Evolutionary conservation across 30 jellyfish, hydroid and myxozoan genomes (phyloP).

Genomic region (Mastigias papua): DNA sequence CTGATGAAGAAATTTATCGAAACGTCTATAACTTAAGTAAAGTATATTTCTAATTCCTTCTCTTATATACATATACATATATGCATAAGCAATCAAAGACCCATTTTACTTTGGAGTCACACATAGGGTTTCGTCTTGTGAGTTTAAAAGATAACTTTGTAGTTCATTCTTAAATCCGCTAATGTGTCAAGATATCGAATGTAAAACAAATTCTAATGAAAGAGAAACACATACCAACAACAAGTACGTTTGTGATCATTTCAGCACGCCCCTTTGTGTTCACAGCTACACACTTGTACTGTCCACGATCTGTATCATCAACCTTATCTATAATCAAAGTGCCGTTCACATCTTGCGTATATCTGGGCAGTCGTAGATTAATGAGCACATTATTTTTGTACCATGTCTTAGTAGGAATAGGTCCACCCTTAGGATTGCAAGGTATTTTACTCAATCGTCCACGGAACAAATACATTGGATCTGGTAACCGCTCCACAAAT

Average conservation of each 20-base stretch:
- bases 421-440: constrained; percentile 94
- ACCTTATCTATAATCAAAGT: constrained; percentile 66
- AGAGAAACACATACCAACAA: constrained; percentile 76
- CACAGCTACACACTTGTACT: constrained; percentile 80
- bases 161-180: too few species aligned
- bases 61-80: too few species aligned
- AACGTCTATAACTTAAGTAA: too few species aligned
- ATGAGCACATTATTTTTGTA: constrained; percentile 51
- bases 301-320: constrained; percentile 77
- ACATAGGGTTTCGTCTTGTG: too few species aligned
- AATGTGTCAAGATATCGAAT: too few species aligned
- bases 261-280: constrained; percentile 71
- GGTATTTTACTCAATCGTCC: constrained; percentile 67
- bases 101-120: too few species aligned
- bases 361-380: constrained; percentile 22
- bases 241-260: constrained; percentile 62
- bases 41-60: too few species aligned
- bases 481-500: constrained; percentile 80
- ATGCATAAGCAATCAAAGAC: too few species aligned
- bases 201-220: neutral
- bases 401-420: constrained; percentile 92
- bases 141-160: too few species aligned
- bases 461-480: constrained; percentile 88
- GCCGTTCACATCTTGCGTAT: constrained; percentile 69
- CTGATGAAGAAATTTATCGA: too few species aligned